Base-by-base conservation (phyloP, 2,113 vertebrate genomes). In the Gymnarchus niloticus region DNA sequence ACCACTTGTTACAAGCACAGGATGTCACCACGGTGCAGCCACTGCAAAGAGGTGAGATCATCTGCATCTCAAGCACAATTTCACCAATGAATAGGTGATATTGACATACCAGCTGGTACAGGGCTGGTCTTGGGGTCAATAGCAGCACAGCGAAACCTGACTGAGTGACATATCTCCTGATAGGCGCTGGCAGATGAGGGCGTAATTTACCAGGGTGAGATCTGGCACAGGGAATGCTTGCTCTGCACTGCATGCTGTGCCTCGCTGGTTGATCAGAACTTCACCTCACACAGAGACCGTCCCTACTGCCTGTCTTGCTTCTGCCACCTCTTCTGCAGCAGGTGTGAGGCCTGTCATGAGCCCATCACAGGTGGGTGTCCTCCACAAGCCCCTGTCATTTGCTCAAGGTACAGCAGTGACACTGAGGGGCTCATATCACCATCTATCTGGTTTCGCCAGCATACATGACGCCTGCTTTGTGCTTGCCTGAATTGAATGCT, bases 141-240 rank as follows among this genome's bases (percentile, higher is more conserved):
- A 80, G 2, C 21, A 78, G 37, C 44, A 78, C 46, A 41, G 21
- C 23, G 9, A 10, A 21, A 0, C 19, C 46, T 21, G 21, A 14
- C 41, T 99, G 87, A 0, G 14, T 14, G 3, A 51, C 25, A 41
- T 23, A 8, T 56, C 83, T 69, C 84, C 61, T 87, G 3, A 0
- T 94, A 99, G 98, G 94, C 95, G 78, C 95, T 99, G 93, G 96
- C 95, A 54, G 97, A 97, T 93, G 98, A 97, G 21, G 98, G 97
- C 0, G 96, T 98, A 91, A 99, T 96, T 57, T 99, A 99, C 92
- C 95, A 95, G 83, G 96, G 97, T 0, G 95, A 98, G 90, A 95
- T 97, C 0, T 99, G 97, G 97, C 98, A 99, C 93, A 96, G 95
- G 87, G 97, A 99, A 89, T 99, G 98, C 90, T 97, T 99, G 33